Conservation (phyloP, 2,797 vertebrate species). For the Nyctalus aviator region DNA sequence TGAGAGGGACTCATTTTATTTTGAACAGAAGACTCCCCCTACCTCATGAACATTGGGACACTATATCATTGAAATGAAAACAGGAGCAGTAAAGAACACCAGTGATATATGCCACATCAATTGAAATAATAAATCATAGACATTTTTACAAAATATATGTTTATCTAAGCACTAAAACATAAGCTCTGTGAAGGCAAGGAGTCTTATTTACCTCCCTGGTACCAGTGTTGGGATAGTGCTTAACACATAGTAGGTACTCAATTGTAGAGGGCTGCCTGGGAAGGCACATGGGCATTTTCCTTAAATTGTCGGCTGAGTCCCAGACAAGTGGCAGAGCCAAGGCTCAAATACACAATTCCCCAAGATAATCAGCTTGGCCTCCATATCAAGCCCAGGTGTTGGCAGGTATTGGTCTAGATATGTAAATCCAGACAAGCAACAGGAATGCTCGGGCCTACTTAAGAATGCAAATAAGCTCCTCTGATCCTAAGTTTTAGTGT, state of each 20-base stretch:
- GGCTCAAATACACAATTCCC: too few species aligned
- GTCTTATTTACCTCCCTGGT: fast-evolving
- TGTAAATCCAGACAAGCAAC: too few species aligned
- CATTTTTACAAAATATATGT: not conserved
- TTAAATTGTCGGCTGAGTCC: too few species aligned
- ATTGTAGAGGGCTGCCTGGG: too few species aligned
- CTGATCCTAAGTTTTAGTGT: too few species aligned
- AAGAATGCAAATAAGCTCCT: too few species aligned
- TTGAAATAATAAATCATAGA: not conserved
- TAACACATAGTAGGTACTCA: not conserved
- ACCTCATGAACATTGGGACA: not conserved
- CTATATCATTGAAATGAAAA: not conserved
- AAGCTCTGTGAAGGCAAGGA: not conserved
- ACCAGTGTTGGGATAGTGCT: not conserved
- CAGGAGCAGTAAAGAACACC: not conserved
- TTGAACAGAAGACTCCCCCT: not conserved
- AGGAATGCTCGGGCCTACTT: too few species aligned
- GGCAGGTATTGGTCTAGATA: too few species aligned
- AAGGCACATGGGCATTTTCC: too few species aligned
- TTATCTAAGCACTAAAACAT: not conserved
- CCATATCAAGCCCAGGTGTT: too few species aligned
- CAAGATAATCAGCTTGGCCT: too few species aligned
- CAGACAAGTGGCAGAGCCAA: too few species aligned
- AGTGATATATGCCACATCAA: not conserved
- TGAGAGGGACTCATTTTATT: not conserved